These are phyloP conservation scores for Augiades crinisus DNA, from an alignment of 2,888 invertebrate genomes.

Conservation along the genomic window DNA sequence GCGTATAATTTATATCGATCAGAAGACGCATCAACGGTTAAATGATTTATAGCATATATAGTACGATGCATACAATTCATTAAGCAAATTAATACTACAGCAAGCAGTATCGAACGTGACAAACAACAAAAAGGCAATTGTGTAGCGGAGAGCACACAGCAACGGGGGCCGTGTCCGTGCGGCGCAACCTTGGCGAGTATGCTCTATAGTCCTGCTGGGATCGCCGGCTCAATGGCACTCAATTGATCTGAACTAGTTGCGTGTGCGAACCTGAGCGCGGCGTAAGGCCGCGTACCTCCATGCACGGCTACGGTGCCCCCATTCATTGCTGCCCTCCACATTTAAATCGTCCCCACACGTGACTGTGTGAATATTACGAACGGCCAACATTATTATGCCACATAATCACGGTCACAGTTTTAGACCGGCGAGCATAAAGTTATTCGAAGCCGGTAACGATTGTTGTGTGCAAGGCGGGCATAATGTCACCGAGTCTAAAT, in stretches of 20 bases:
- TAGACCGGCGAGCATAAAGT: conserved; percentile 19
- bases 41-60: conserved; percentile 7
- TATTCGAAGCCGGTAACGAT: conserved; percentile 33
- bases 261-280: conserved; percentile 65
- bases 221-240: conserved; percentile 68
- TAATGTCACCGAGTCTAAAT: conserved; percentile 74
- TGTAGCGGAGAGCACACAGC: conserved; percentile 44
- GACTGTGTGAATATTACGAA: conserved; percentile 14
- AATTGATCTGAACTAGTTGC: conserved; percentile 75
- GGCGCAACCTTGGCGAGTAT: conserved; percentile 66
- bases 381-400: conserved; percentile 8
- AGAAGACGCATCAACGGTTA: neutral
- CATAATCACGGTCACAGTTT: conserved; percentile 28
- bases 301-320: conserved; percentile 33
- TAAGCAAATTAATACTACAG: conserved; percentile 21
- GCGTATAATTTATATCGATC: neutral
- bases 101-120: conserved; percentile 20
- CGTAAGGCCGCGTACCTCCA: conserved; percentile 50
- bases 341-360: conserved; percentile 4
- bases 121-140: conserved; percentile 30
- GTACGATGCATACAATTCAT: conserved; percentile 17
- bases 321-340: conserved; percentile 24
- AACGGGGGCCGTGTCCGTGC: conserved; percentile 41
- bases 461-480: conserved; percentile 49
- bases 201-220: conserved; percentile 59